Evolutionary conservation across 2,113 vertebrate genomes (phyloP).

Genomic region (Phainopepla nitens): DNA sequence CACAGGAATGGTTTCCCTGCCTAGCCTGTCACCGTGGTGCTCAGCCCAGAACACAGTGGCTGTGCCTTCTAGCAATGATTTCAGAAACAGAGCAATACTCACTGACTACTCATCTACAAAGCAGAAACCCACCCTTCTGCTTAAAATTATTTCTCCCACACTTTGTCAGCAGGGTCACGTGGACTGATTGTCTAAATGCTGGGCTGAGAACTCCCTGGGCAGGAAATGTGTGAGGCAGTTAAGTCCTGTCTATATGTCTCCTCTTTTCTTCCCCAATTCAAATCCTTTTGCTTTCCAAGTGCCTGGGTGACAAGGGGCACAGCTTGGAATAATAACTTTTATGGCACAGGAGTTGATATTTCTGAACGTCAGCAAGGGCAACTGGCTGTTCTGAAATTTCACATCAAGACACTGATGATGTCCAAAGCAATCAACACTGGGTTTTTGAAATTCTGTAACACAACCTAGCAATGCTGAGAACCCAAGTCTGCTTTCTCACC

Average conservation of each 20-base stretch:
- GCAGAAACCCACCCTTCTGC: not conserved
- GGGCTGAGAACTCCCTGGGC: not conserved
- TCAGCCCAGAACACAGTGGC: not conserved
- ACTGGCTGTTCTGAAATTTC: not conserved
- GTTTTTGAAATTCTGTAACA: not conserved
- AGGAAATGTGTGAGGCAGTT: not conserved
- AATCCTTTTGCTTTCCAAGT: not conserved
- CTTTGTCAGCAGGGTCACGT: not conserved
- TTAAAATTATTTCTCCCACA: not conserved
- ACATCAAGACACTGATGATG: not conserved
- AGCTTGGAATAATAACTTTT: not conserved
- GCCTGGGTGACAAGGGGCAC: not conserved
- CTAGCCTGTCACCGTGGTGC: not conserved
- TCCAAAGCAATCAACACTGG: not conserved
- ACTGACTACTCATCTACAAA: not conserved
- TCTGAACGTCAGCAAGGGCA: not conserved
- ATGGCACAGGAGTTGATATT: not conserved
- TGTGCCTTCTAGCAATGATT: not conserved
- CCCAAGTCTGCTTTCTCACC: not conserved
- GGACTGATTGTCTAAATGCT: not conserved
- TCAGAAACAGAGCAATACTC: not conserved
- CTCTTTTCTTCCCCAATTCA: not conserved
- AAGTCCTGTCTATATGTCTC: not conserved
- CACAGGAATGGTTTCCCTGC: not conserved
- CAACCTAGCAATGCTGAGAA: not conserved